Percentiles rank a stretch among this genome's conserved stretches.
Conservation (phyloP, 1,140 invertebrate species). For the Ooceraea biroi region DNA sequence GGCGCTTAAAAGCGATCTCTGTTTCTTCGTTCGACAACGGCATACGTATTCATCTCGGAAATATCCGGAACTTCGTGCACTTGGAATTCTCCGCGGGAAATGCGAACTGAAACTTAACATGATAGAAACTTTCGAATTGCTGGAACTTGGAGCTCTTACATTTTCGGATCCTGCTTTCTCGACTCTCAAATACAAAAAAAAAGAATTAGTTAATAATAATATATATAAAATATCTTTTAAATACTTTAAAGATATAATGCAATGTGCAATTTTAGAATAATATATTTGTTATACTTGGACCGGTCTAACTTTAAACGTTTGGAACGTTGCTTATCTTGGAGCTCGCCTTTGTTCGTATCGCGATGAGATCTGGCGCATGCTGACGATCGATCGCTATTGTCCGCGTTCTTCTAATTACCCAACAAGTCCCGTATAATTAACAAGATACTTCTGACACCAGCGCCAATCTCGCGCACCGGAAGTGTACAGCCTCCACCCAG, state of each 20-base stretch:
- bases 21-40: neutral
- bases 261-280: neutral
- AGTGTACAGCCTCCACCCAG: neutral
- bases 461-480: neutral
- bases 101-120: neutral
- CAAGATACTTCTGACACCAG: neutral
- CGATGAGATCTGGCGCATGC: neutral
- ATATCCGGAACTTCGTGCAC: neutral
- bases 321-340: neutral
- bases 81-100: no score
- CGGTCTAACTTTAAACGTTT: neutral
- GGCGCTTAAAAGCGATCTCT: neutral
- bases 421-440: conserved; percentile 26
- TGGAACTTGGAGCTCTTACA: neutral
- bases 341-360: neutral
- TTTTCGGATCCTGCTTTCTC: no score
- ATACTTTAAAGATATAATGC: no score
- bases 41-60: neutral
- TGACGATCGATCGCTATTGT: conserved; percentile 16
- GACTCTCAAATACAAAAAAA: neutral
- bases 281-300: neutral
- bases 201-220: no score
- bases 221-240: no score
- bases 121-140: neutral
- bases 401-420: conserved; percentile 11